A percentile compares a stretch with the other conserved stretches of the same genome.
Evolutionary conservation across 2,888 invertebrate genomes (phyloP).

Genomic region (Drosophila pullipes): DNA sequence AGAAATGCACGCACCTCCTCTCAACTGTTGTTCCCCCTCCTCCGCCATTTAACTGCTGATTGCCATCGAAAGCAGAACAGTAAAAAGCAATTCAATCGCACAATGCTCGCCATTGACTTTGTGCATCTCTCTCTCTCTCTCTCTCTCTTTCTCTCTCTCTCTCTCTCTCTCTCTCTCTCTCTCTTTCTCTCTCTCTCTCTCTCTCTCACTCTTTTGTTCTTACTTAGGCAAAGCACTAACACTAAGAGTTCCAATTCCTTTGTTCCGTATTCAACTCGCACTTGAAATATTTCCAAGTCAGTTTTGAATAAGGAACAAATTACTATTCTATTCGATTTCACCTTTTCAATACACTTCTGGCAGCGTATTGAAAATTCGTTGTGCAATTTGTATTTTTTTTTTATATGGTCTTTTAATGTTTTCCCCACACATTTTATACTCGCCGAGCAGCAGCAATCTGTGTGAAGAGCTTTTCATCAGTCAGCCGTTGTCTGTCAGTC

Average conservation of each 20-base stretch:
- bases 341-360: background rate
- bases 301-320: background rate
- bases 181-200: background rate
- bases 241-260: background rate
- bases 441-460: background rate
- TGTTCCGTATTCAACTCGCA: background rate
- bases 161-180: background rate
- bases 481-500: conserved; percentile 26
- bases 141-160: background rate
- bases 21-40: background rate
- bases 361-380: conserved; percentile 26
- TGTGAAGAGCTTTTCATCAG: conserved; percentile 17
- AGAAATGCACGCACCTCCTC: background rate
- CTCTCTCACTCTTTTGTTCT: background rate
- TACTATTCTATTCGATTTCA: background rate
- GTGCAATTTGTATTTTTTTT: background rate
- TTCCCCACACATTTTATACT: conserved; percentile 19
- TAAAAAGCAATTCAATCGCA: conserved; percentile 25
- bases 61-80: conserved; percentile 22
- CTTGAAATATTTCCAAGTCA: background rate
- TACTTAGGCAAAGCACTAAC: background rate
- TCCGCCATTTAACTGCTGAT: conserved; percentile 7
- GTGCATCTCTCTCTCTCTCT: background rate
- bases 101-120: conserved; percentile 22
- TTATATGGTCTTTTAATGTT: conserved; percentile 28